Conservation (phyloP, 2,888 invertebrate genomes). For the Acanthoscelides obtectus region DNA sequence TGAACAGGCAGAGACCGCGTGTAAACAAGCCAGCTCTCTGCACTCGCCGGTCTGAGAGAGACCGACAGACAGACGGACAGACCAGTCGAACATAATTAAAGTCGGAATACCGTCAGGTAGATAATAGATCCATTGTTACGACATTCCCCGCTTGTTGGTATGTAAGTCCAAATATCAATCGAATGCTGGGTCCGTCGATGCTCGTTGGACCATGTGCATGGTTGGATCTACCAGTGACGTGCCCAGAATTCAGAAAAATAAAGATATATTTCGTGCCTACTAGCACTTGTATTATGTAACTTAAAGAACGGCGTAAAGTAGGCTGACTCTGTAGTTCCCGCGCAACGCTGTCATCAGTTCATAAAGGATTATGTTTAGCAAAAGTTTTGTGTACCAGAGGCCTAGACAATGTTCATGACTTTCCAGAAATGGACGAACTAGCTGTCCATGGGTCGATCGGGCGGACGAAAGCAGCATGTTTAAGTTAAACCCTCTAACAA, state of each 20-base stretch:
- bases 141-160: conserved; percentile 39
- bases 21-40: conserved; percentile 32
- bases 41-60: background rate
- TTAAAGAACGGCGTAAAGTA: too few species aligned
- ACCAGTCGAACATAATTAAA: conserved; percentile 36
- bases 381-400: too few species aligned
- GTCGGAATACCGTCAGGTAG: conserved; percentile 43
- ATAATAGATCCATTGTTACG: conserved; percentile 47
- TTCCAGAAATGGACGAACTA: too few species aligned
- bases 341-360: too few species aligned
- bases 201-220: background rate
- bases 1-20: conserved; percentile 24
- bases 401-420: too few species aligned
- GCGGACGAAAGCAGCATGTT: too few species aligned
- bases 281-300: too few species aligned
- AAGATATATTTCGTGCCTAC: too few species aligned
- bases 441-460: too few species aligned
- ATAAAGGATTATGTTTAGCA: too few species aligned
- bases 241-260: background rate
- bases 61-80: conserved; percentile 2
- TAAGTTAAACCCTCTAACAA: too few species aligned
- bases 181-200: conserved; percentile 3
- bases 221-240: background rate
- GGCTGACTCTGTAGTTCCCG: too few species aligned
- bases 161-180: conserved; percentile 37